These are phyloP conservation scores for Caretta caretta DNA, from an alignment of 2,113 vertebrate genomes.

Conservation along the genomic window DNA sequence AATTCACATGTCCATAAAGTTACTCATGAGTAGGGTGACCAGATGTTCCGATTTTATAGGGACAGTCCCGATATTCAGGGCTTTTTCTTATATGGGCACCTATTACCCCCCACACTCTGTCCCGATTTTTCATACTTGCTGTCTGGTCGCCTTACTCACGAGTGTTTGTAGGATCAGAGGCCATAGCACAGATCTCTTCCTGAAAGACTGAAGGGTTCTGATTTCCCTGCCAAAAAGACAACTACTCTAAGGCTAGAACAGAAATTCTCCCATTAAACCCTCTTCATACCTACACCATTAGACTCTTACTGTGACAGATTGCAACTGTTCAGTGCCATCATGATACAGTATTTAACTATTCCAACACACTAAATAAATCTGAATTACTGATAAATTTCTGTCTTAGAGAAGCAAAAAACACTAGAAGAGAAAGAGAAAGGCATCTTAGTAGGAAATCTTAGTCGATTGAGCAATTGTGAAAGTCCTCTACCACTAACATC, in stretches of 20 bases:
- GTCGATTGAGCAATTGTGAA: background rate
- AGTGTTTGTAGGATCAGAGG: constrained; percentile 23
- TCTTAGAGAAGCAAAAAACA: background rate
- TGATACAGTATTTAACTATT: background rate
- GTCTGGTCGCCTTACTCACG: background rate
- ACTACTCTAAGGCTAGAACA: constrained; percentile 38
- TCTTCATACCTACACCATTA: background rate
- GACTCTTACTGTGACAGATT: background rate
- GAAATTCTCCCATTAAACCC: background rate
- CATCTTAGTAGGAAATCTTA: background rate
- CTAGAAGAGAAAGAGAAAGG: background rate
- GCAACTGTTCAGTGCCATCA: background rate
- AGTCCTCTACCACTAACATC: background rate
- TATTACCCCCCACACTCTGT: no score
- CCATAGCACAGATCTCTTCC: background rate
- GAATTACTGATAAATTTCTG: background rate
- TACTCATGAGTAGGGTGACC: background rate
- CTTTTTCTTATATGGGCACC: no score
- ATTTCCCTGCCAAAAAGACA: background rate
- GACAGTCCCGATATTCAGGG: no score
- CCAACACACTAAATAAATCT: background rate
- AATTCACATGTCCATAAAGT: background rate
- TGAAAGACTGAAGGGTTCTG: background rate
- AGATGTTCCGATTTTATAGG: no score
- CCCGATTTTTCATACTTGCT: no score